These are phyloP conservation scores for Oxyura jamaicensis DNA, from an alignment of 2,113 vertebrate species.

Conservation along the genomic window DNA sequence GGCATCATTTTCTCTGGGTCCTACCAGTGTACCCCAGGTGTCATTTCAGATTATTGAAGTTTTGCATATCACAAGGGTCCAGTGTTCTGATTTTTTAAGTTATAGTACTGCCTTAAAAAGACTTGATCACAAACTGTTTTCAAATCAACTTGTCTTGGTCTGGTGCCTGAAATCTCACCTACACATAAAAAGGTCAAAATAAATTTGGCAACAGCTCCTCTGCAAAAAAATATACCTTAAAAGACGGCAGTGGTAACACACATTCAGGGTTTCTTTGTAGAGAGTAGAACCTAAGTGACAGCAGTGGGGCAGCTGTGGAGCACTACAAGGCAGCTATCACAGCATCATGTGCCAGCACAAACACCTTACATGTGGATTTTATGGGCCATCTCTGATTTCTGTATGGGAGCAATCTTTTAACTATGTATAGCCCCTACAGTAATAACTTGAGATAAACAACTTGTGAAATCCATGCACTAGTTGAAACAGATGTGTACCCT, in stretches of 20 bases:
- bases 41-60: background rate
- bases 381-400: background rate
- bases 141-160: background rate
- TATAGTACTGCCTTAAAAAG: background rate
- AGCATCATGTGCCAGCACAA: background rate
- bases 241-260: background rate
- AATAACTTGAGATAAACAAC: background rate
- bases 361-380: background rate
- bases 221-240: background rate
- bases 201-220: background rate
- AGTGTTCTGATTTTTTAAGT: background rate
- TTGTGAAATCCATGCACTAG: background rate
- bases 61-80: background rate
- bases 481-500: background rate
- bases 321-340: background rate
- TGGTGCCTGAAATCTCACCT: background rate
- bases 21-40: background rate
- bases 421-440: background rate
- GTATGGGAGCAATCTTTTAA: background rate
- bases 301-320: background rate
- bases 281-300: background rate
- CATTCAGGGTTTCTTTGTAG: background rate
- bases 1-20: background rate
- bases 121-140: background rate
- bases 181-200: background rate